Evolutionary conservation across 2,888 invertebrate genomes (phyloP).

Genomic region (Ochropleura leucogaster): DNA sequence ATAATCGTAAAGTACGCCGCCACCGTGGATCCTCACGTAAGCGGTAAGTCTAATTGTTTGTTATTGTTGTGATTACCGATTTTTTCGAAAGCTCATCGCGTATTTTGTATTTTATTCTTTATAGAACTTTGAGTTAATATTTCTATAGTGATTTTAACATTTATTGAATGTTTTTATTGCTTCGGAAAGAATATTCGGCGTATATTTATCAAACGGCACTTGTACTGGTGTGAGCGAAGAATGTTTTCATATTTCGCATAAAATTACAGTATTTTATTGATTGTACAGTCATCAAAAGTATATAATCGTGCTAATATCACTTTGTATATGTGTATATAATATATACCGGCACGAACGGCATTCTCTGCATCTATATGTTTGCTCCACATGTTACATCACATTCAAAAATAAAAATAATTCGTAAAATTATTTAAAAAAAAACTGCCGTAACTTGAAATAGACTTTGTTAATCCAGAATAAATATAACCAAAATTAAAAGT

Average conservation of each 20-base stretch:
- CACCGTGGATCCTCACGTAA: conserved; percentile 85
- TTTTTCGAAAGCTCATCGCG: conserved; percentile 33
- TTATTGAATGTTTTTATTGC: not conserved
- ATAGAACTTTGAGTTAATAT: not conserved
- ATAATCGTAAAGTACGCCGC: conserved; percentile 19
- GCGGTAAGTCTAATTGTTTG: conserved; percentile 75
- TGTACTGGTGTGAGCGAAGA: not conserved
- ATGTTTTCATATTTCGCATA: not conserved
- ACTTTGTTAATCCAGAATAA: too few relatives aligned
- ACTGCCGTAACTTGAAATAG: not conserved
- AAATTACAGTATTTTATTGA: not conserved
- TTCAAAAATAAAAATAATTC: not conserved
- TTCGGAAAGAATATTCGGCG: not conserved
- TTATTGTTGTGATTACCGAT: conserved; percentile 57
- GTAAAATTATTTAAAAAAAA: not conserved
- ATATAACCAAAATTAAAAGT: not conserved
- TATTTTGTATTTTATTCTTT: conserved; percentile 12
- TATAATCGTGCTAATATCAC: not conserved
- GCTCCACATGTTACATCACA: conserved; percentile 35
- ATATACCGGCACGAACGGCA: not conserved
- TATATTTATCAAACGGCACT: conserved; percentile 4
- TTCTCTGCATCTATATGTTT: not conserved
- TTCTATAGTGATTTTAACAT: not conserved
- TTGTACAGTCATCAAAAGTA: not conserved
- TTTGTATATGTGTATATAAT: not conserved